Percentiles rank a stretch among this genome's conserved stretches.
Conservation (phyloP, 2,113 vertebrate species). For the Riparia riparia region DNA sequence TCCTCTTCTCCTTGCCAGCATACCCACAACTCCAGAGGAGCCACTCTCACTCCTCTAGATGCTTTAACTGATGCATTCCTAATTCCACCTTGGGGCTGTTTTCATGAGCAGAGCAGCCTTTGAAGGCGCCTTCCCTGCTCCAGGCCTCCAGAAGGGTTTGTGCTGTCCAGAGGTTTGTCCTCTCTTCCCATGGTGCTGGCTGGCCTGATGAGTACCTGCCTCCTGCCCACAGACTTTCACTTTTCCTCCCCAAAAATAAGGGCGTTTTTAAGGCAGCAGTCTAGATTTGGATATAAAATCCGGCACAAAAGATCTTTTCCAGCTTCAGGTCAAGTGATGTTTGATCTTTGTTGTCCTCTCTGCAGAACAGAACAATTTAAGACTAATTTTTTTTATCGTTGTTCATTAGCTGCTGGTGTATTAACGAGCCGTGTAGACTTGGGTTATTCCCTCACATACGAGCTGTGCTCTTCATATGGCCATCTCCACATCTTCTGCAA, state of each 20-base stretch:
- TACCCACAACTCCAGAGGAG: background rate
- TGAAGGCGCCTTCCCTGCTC: background rate
- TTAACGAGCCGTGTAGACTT: background rate
- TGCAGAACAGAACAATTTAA: background rate
- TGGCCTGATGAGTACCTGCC: background rate
- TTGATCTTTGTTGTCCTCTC: background rate
- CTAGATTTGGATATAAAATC: background rate
- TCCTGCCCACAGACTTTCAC: background rate
- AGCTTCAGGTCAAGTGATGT: background rate
- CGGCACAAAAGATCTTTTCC: background rate
- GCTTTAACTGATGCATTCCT: background rate
- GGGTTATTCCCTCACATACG: background rate
- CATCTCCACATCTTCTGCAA: background rate
- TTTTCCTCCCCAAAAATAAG: background rate
- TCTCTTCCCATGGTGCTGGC: background rate
- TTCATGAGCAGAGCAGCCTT: background rate
- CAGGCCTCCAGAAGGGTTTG: background rate
- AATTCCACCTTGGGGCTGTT: background rate
- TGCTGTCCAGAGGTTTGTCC: background rate
- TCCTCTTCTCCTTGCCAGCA: background rate
- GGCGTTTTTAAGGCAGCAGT: rapidly evolving
- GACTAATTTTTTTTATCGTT: background rate
- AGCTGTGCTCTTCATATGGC: background rate
- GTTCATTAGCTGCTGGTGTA: background rate
- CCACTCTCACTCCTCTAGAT: background rate